A percentile compares a stretch with the other conserved stretches of the same genome.
phyloP scores from a whole-genome alignment of 2,797 vertebrate species.

The Amblyraja radiata region DNA sequence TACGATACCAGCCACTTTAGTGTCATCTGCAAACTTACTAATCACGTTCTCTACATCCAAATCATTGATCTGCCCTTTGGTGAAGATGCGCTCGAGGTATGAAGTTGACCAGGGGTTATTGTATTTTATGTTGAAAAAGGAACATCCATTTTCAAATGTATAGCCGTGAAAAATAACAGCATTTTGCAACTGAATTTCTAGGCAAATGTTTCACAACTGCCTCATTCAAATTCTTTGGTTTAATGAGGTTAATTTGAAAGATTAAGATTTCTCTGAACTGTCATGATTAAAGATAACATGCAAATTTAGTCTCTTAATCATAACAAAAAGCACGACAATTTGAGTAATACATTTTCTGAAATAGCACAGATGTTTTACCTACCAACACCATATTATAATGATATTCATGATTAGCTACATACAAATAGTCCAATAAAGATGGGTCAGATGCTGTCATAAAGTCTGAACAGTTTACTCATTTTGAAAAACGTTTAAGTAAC shows the following conservation, averaged over 20 bases:
- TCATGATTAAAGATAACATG: neutral
- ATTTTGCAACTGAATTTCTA: conserved; percentile 39
- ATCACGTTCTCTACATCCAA: too few relatives aligned
- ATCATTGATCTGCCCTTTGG: too few relatives aligned
- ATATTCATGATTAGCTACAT: neutral
- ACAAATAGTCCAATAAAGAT: neutral
- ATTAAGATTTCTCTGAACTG: conserved; percentile 5
- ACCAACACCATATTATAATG: neutral
- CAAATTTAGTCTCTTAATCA: neutral
- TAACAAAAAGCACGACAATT: neutral
- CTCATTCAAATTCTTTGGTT: neutral
- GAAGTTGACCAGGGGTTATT: too few relatives aligned
- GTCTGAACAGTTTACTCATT: neutral
- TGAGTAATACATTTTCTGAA: neutral
- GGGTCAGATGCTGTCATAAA: neutral
- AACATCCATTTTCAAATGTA: too few relatives aligned
- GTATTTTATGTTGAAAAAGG: too few relatives aligned
- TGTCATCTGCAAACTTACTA: too few relatives aligned
- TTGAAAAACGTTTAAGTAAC: neutral
- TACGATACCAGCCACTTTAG: too few relatives aligned
- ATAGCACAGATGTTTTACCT: neutral
- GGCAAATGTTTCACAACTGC: conserved; percentile 38
- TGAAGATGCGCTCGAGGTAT: too few relatives aligned
- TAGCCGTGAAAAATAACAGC: too few relatives aligned
- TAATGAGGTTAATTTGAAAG: neutral